These are phyloP conservation scores for Neodiprion fabricii DNA, from an alignment of 1,140 invertebrate genomes.

Conservation along the genomic window DNA sequence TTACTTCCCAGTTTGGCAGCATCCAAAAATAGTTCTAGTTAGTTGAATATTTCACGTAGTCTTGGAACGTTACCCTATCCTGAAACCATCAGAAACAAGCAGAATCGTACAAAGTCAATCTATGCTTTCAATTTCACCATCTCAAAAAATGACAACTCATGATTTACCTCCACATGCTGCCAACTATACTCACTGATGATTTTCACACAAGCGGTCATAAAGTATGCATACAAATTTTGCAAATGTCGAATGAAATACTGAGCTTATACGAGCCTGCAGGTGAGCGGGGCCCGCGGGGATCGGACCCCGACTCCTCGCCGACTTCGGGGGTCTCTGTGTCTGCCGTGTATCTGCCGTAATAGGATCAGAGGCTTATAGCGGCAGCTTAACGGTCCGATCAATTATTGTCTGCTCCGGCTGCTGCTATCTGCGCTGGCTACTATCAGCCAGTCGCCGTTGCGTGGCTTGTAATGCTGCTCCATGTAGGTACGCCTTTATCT, in stretches of 20 bases:
- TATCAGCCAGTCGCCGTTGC: conserved; percentile 6
- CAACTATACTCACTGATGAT: not conserved
- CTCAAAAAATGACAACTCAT: too few relatives aligned
- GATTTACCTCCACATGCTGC: not conserved
- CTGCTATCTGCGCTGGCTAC: conserved; percentile 7
- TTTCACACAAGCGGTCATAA: not conserved
- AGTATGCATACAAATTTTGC: not conserved
- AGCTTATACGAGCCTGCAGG: not conserved
- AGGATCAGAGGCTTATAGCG: conserved; percentile 17
- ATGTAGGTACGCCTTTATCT: not conserved
- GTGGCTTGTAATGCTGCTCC: conserved; percentile 4
- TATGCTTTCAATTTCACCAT: too few relatives aligned
- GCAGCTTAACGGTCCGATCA: conserved; percentile 14
- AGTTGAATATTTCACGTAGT: too few relatives aligned
- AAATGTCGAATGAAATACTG: not conserved
- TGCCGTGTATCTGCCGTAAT: conserved; percentile 1
- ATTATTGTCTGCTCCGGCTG: conserved; percentile 10
- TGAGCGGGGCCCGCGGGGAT: not conserved
- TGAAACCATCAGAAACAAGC: too few relatives aligned
- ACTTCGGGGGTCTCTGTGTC: not conserved
- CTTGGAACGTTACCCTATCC: too few relatives aligned
- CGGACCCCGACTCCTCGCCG: not conserved
- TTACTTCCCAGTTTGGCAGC: not conserved
- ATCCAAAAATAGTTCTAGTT: too few relatives aligned
- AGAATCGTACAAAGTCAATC: too few relatives aligned